phyloP scores from a whole-genome alignment of 1,140 invertebrate genomes.

The Aphelinus certus region DNA sequence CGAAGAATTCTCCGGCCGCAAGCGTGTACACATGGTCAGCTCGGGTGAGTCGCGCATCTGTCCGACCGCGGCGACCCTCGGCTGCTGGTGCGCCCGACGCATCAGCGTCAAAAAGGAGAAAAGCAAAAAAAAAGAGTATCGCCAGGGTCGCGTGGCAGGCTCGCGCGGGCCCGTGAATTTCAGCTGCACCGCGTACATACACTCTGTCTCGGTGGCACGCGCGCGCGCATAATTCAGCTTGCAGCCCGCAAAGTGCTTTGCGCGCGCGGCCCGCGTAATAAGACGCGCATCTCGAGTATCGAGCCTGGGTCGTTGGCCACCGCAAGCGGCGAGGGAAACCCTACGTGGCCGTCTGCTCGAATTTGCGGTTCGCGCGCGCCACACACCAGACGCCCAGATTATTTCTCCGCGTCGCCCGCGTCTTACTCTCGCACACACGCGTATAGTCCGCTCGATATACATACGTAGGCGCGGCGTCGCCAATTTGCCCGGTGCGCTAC shows the following conservation, averaged over 20 bases:
- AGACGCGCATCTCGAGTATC: constrained; percentile 48
- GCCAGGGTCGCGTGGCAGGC: too few species aligned
- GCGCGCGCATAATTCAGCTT: constrained; percentile 45
- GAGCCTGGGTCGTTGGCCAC: constrained; percentile 48
- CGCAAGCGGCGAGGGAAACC: background rate
- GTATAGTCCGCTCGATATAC: too few species aligned
- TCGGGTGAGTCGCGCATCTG: too few species aligned
- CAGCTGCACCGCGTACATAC: constrained; percentile 33
- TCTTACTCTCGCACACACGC: background rate
- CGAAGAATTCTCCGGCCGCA: too few species aligned
- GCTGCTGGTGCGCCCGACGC: too few species aligned
- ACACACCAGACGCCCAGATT: background rate
- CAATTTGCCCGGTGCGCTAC: constrained; percentile 9
- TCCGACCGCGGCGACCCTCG: too few species aligned
- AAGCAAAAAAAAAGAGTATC: too few species aligned
- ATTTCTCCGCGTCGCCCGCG: background rate
- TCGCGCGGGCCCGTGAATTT: too few species aligned
- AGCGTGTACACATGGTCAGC: too few species aligned
- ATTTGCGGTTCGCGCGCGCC: constrained; percentile 23
- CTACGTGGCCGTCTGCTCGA: constrained; percentile 3
- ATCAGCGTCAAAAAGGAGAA: too few species aligned
- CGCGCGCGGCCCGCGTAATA: constrained; percentile 51
- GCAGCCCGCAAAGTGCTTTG: constrained; percentile 52
- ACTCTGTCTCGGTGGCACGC: background rate
- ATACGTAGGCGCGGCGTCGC: background rate